A percentile compares a stretch with the other conserved stretches of the same genome.
Conservation (phyloP, 23 tunicate genomes). For the Diplosoma virens region DNA sequence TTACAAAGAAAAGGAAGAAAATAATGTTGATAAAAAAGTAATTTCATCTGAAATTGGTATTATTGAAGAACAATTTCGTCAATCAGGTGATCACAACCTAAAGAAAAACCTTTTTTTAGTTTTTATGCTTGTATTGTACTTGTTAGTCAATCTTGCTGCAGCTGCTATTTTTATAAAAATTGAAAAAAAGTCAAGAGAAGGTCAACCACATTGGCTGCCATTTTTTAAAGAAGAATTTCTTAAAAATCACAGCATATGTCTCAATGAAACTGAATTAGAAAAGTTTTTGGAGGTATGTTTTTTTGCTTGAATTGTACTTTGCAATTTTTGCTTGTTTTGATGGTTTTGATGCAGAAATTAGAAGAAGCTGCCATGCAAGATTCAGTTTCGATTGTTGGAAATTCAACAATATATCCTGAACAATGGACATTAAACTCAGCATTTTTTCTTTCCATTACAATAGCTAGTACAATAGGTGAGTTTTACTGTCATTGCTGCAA, state of each 20-base stretch:
- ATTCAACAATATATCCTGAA: constrained; percentile 10
- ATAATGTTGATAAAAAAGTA: too few relatives aligned
- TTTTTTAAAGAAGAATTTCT: constrained; percentile 21
- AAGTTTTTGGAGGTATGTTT: constrained; percentile 24
- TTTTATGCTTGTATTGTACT: constrained; percentile 26
- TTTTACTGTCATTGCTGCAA: too few relatives aligned
- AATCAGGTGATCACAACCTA: constrained; percentile 9
- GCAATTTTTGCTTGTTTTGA: too few relatives aligned
- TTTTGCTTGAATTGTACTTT: not conserved
- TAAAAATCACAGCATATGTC: constrained; percentile 16
- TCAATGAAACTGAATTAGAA: constrained; percentile 17
- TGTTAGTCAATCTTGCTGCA: constrained; percentile 42
- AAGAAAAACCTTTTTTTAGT: constrained; percentile 32
- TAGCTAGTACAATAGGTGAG: constrained; percentile 75
- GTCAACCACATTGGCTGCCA: constrained; percentile 27
- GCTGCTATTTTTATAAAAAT: constrained; percentile 39
- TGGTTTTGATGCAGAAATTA: constrained; percentile 33
- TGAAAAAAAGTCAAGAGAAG: constrained; percentile 22
- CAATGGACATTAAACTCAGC: constrained; percentile 51
- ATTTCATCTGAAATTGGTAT: too few relatives aligned
- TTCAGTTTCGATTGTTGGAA: constrained; percentile 9
- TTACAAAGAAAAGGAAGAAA: too few relatives aligned
- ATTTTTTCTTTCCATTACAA: constrained; percentile 46
- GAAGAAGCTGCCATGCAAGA: constrained; percentile 27
- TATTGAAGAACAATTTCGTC: too few relatives aligned